Evolutionary conservation across 2,888 invertebrate species (phyloP).

Genomic region (Polyommatus icarus): DNA sequence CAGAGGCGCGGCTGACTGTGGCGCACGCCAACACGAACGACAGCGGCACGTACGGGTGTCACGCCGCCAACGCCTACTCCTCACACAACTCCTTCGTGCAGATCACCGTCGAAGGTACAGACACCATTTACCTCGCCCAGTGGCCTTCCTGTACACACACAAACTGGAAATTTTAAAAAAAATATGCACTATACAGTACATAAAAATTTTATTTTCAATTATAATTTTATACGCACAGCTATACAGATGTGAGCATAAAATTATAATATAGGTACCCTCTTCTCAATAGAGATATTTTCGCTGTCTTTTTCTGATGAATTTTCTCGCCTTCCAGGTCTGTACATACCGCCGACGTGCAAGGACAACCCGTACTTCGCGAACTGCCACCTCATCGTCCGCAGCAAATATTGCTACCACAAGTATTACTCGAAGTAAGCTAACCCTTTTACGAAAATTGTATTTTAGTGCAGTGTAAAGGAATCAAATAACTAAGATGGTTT

Average conservation of each 20-base stretch:
- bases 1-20: constrained; percentile 86
- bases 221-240: no score
- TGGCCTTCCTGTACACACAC: not conserved
- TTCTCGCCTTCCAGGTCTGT: constrained; percentile 77
- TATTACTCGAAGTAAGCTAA: constrained; percentile 88
- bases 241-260: no score
- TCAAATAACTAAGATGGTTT: no score
- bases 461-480: not conserved
- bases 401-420: constrained; percentile 90
- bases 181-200: no score
- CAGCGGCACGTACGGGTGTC: constrained; percentile 90
- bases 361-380: constrained; percentile 95
- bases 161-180: not conserved
- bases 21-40: constrained; percentile 83
- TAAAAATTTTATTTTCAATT: no score
- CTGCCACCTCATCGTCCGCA: constrained; percentile 92
- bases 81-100: constrained; percentile 82
- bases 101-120: constrained; percentile 87
- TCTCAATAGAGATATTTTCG: no score
- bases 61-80: constrained; percentile 88
- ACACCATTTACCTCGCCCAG: not conserved
- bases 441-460: not conserved
- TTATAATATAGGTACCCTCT: no score
- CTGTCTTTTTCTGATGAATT: not conserved
- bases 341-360: constrained; percentile 89